Evolutionary conservation across 1,140 invertebrate genomes (phyloP).

Genomic region (Drosophila kikkawai): DNA sequence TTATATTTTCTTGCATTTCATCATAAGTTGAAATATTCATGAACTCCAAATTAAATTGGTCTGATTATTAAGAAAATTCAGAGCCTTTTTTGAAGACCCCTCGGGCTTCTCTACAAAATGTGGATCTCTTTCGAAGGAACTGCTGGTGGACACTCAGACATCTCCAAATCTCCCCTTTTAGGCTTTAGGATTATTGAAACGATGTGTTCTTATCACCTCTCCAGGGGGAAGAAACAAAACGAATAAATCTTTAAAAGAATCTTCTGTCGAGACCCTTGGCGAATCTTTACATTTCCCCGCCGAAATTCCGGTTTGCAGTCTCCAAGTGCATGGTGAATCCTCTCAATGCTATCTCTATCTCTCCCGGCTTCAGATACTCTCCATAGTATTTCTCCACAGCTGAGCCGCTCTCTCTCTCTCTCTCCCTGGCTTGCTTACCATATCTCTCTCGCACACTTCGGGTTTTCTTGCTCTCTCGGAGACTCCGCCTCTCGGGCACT

Average conservation of each 20-base stretch:
- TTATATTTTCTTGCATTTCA: not conserved
- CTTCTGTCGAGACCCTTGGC: too few species aligned
- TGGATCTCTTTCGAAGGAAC: not conserved
- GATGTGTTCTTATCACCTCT: not conserved
- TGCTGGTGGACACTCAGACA: not conserved
- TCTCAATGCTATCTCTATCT: not conserved
- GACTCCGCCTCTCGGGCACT: slow-evolving; percentile 8
- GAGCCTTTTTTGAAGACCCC: not conserved
- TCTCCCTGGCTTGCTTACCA: not conserved
- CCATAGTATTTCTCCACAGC: not conserved
- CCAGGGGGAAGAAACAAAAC: too few species aligned
- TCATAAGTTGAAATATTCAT: not conserved
- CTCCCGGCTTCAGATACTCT: not conserved
- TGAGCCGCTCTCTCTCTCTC: slow-evolving; percentile 3
- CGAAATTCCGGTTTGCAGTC: slow-evolving; percentile 11
- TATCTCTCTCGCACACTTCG: slow-evolving; percentile 1
- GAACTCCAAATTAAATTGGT: not conserved
- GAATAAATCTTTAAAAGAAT: too few species aligned
- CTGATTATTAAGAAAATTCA: too few species aligned
- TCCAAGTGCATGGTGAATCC: not conserved
- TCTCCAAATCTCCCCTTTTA: not conserved
- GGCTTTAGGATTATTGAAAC: not conserved
- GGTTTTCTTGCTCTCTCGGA: slow-evolving; percentile 5
- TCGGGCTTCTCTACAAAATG: not conserved
- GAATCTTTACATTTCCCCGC: not conserved